phyloP scores from a whole-genome alignment of 1,140 invertebrate species.

The Batillaria attramentaria region DNA sequence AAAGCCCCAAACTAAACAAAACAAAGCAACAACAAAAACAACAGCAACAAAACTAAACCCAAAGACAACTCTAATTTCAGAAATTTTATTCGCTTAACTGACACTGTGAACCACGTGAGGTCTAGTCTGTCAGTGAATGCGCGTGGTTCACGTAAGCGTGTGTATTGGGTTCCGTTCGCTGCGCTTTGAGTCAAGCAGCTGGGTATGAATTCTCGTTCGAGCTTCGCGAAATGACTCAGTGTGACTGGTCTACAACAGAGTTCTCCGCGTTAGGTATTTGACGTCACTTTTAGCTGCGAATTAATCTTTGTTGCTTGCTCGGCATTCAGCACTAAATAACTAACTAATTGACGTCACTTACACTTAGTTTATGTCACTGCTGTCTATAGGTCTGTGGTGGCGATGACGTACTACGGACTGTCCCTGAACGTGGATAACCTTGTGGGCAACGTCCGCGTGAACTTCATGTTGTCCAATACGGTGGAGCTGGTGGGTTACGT shows the following conservation, averaged over 20 bases:
- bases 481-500: conserved; percentile 84
- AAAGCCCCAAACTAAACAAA: too few relatives aligned
- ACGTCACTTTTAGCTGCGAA: too few relatives aligned
- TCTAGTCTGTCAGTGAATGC: too few relatives aligned
- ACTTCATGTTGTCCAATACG: conserved; percentile 71
- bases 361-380: not conserved
- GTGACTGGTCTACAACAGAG: not conserved
- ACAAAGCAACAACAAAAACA: too few relatives aligned
- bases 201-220: too few relatives aligned
- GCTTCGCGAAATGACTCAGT: not conserved
- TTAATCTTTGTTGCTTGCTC: not conserved
- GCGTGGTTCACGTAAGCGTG: too few relatives aligned
- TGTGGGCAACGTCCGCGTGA: conserved; percentile 58
- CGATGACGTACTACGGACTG: conserved; percentile 78
- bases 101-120: too few relatives aligned
- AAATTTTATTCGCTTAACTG: too few relatives aligned
- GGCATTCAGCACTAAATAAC: not conserved
- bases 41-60: too few relatives aligned
- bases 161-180: too few relatives aligned
- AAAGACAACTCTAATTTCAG: too few relatives aligned
- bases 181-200: too few relatives aligned
- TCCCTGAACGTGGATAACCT: conserved; percentile 67
- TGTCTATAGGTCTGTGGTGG: conserved; percentile 78
- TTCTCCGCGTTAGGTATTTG: not conserved
- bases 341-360: not conserved